A percentile compares a stretch with the other conserved stretches of the same genome.
These are phyloP conservation scores for Odontamblyopus rebecca DNA, from an alignment of 2,797 vertebrate species.

Conservation along the genomic window DNA sequence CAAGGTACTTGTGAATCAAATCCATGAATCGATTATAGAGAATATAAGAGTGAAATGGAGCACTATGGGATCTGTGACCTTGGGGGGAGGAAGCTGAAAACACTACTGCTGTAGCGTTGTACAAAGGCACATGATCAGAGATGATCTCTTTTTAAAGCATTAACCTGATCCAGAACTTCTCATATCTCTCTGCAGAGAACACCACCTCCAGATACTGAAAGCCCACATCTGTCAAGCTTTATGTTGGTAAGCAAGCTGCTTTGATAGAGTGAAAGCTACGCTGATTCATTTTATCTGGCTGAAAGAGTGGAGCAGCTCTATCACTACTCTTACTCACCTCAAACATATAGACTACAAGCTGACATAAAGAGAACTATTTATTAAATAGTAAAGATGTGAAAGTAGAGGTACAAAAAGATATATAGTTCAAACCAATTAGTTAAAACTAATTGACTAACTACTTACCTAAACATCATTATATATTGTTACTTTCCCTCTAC, in stretches of 20 bases:
- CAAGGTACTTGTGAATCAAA: constrained; percentile 8
- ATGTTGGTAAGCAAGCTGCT: constrained; percentile 54
- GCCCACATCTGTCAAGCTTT: constrained; percentile 48
- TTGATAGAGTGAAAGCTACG: constrained; percentile 41
- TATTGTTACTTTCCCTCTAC: no score
- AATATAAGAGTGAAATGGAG: constrained; percentile 24
- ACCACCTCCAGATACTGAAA: constrained; percentile 61
- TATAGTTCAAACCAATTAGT: no score
- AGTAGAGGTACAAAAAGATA: no score
- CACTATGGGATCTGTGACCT: constrained; percentile 32
- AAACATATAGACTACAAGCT: constrained; percentile 31
- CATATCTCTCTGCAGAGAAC: constrained; percentile 24
- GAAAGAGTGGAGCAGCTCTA: constrained; percentile 50
- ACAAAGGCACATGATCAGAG: constrained; percentile 53
- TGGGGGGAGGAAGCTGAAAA: constrained; percentile 28
- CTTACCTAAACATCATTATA: no score
- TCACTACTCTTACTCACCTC: constrained; percentile 53
- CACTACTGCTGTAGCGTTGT: constrained; percentile 39
- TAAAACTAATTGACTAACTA: no score
- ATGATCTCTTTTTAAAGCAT: constrained; percentile 56
- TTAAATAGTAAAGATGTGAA: constrained; percentile 12
- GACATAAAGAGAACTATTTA: constrained; percentile 22
- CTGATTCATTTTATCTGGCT: constrained; percentile 67
- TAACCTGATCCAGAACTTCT: constrained; percentile 61
- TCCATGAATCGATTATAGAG: constrained; percentile 17